Conservation (phyloP, 2,888 invertebrate species). For the Pammene aurita region DNA sequence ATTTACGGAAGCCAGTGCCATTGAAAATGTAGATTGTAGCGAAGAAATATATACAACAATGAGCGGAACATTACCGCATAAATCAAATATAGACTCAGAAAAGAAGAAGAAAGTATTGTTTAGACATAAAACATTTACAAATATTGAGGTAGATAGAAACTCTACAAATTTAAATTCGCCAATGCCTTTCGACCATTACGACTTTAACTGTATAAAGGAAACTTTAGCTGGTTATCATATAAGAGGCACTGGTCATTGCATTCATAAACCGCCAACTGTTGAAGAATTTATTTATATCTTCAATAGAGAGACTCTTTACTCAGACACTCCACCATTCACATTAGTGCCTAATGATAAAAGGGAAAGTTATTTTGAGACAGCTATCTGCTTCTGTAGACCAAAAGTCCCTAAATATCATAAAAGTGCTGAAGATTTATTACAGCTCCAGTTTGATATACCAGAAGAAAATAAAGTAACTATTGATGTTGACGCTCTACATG, state of each 20-base stretch:
- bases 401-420: slow-evolving; percentile 70
- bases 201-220: slow-evolving; percentile 70
- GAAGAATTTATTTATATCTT: slow-evolving; percentile 76
- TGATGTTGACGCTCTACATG: slow-evolving; percentile 62
- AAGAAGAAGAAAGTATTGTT: slow-evolving; percentile 71
- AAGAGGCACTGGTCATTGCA: slow-evolving; percentile 78
- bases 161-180: slow-evolving; percentile 64
- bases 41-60: slow-evolving; percentile 69
- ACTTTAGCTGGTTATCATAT: slow-evolving; percentile 76
- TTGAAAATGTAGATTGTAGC: slow-evolving; percentile 78
- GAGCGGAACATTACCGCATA: slow-evolving; percentile 74
- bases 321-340: slow-evolving; percentile 64
- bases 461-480: slow-evolving; percentile 64
- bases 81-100: slow-evolving; percentile 57
- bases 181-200: slow-evolving; percentile 62
- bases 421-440: slow-evolving; percentile 76
- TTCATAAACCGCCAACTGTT: slow-evolving; percentile 74
- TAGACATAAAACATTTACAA: slow-evolving; percentile 78
- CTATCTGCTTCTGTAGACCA: slow-evolving; percentile 78
- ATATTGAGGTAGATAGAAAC: slow-evolving; percentile 74
- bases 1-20: slow-evolving; percentile 72
- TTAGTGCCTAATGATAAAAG: slow-evolving; percentile 64
- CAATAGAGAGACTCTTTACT: slow-evolving; percentile 72
- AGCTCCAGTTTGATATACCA: slow-evolving; percentile 53
- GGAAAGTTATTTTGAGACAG: slow-evolving; percentile 76